These are phyloP conservation scores for Cardinalis cardinalis DNA, from an alignment of 2,113 vertebrate genomes.

Conservation along the genomic window DNA sequence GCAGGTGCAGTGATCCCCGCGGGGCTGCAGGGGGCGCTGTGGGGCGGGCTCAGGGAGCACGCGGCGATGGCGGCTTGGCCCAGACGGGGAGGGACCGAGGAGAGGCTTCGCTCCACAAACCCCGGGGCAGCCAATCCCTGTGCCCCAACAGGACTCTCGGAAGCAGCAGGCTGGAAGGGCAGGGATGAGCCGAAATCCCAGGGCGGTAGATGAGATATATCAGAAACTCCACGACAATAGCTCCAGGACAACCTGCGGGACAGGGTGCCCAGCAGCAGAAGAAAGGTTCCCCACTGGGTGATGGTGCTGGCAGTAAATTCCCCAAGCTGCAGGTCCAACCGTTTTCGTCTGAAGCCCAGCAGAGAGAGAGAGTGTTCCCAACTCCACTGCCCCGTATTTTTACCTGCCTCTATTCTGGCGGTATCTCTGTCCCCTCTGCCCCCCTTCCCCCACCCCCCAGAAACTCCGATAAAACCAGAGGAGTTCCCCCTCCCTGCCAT, in stretches of 20 bases:
- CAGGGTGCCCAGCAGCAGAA: background rate
- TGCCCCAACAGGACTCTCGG: background rate
- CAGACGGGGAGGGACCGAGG: background rate
- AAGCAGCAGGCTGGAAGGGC: background rate
- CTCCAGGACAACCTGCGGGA: background rate
- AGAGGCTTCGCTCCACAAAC: background rate
- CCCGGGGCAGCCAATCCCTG: background rate
- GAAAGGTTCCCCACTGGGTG: background rate
- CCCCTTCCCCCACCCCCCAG: too few relatives aligned
- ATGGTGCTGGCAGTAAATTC: background rate
- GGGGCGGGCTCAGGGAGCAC: too few relatives aligned
- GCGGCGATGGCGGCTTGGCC: background rate
- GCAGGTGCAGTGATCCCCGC: background rate
- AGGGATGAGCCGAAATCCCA: background rate
- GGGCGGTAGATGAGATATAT: background rate
- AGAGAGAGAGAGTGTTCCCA: background rate
- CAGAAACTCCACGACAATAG: background rate
- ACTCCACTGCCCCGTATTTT: background rate
- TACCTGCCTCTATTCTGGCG: background rate
- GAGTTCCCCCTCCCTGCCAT: background rate
- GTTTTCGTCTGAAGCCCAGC: background rate
- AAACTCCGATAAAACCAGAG: background rate
- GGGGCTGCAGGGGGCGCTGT: background rate
- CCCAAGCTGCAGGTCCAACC: background rate
- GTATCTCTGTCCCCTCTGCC: background rate